Evolutionary conservation across 2,888 invertebrate genomes (phyloP).

Genomic region (Labia minor): DNA sequence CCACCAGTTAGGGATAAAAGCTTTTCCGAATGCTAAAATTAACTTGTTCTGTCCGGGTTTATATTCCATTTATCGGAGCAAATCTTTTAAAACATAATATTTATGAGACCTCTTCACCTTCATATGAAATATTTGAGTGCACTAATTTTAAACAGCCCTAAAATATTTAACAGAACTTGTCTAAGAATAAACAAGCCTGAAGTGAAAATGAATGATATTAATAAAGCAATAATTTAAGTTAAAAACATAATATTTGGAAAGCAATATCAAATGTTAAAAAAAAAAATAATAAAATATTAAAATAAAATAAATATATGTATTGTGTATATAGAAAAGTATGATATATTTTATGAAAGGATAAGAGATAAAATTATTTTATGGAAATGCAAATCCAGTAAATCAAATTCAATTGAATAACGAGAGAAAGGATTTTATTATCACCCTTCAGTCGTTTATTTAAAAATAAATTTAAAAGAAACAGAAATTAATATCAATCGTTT

Average conservation of each 20-base stretch:
- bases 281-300: neutral
- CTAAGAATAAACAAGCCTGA: neutral
- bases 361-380: conserved; percentile 8
- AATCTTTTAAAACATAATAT: conserved; percentile 3
- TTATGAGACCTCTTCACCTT: conserved; percentile 8
- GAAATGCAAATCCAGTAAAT: conserved; percentile 1
- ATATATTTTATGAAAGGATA: conserved; percentile 6
- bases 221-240: conserved; percentile 8
- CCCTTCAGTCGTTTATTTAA: neutral
- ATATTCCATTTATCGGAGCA: conserved; percentile 8
- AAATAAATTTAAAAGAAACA: neutral
- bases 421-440: neutral
- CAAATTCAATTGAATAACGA: neutral
- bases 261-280: neutral
- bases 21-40: neutral
- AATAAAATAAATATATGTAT: neutral
- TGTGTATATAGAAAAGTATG: neutral
- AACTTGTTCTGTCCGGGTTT: neutral
- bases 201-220: conserved; percentile 13
- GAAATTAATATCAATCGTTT: neutral
- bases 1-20: too few species aligned
- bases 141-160: conserved; percentile 1
- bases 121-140: conserved; percentile 1
- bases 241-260: conserved; percentile 5
- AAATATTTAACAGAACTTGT: conserved; percentile 1